Evolutionary conservation across 2,113 vertebrate genomes (phyloP).

Genomic region (Lethenteron camtschaticum): DNA sequence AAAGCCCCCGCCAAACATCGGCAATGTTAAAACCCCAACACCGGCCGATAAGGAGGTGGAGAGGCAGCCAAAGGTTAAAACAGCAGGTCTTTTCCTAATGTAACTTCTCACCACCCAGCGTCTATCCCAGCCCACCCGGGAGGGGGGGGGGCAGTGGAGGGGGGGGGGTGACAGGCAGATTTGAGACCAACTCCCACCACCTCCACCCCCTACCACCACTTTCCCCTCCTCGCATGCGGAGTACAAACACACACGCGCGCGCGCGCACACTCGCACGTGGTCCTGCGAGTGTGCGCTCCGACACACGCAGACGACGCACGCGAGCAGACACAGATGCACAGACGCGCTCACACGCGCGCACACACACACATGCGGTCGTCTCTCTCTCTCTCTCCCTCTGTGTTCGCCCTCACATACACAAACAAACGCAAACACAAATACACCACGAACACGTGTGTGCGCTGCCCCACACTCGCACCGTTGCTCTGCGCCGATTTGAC

Average conservation of each 20-base stretch:
- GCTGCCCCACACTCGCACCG: no score
- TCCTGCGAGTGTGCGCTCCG: not conserved
- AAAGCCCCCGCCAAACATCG: no score
- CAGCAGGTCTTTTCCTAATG: not conserved
- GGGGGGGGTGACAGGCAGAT: no score
- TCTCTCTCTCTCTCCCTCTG: no score
- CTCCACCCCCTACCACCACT: not conserved
- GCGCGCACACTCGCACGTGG: not conserved
- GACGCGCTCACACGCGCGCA: not conserved
- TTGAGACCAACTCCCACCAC: not conserved
- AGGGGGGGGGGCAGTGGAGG: no score
- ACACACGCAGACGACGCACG: not conserved
- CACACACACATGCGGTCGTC: not conserved
- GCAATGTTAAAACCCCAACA: no score
- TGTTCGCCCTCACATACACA: not conserved
- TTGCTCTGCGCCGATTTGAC: not conserved
- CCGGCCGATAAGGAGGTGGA: no score
- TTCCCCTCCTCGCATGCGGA: not conserved
- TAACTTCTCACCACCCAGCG: not conserved
- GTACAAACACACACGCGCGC: not conserved
- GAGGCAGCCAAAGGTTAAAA: slow-evolving; percentile 2
- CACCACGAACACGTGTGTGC: no score
- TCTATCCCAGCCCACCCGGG: not conserved
- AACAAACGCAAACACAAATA: not conserved
- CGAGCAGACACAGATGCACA: not conserved